Evolutionary conservation across 2,888 invertebrate species (phyloP).

Genomic region (Leptinotarsa haldemani): DNA sequence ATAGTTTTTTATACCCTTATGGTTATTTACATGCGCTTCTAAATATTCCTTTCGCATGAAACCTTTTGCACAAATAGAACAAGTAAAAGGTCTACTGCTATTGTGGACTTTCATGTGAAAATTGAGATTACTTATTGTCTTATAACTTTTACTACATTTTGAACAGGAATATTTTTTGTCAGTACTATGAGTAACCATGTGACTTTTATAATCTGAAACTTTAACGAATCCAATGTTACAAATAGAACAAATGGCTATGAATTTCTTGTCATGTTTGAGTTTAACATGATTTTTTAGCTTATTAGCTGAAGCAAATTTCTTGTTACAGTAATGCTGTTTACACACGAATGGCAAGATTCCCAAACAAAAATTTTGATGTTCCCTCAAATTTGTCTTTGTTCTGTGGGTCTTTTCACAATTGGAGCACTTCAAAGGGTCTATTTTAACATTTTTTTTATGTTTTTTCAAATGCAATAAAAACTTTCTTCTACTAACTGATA

Average conservation of each 20-base stretch:
- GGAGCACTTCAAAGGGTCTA: slow-evolving; percentile 55
- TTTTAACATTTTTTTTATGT: slow-evolving; percentile 48
- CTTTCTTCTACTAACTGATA: slow-evolving; percentile 48
- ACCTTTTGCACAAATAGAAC: slow-evolving; percentile 60
- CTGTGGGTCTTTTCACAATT: slow-evolving; percentile 60
- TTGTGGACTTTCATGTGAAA: slow-evolving; percentile 63
- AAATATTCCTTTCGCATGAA: slow-evolving; percentile 64
- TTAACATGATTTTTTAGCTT: slow-evolving; percentile 62
- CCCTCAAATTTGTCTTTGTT: slow-evolving; percentile 59
- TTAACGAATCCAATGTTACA: slow-evolving; percentile 64
- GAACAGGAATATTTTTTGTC: slow-evolving; percentile 62
- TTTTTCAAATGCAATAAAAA: slow-evolving; percentile 51
- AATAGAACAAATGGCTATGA: slow-evolving; percentile 62
- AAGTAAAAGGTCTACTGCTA: slow-evolving; percentile 58
- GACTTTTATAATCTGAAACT: slow-evolving; percentile 62
- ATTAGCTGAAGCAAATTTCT: slow-evolving; percentile 60
- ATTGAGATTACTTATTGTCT: slow-evolving; percentile 63
- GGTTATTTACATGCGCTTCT: slow-evolving; percentile 62
- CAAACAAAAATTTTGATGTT: slow-evolving; percentile 62
- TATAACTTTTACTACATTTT: slow-evolving; percentile 62
- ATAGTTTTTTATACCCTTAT: slow-evolving; percentile 62
- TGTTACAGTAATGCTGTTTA: slow-evolving; percentile 57
- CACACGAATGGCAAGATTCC: slow-evolving; percentile 60
- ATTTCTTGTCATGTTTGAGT: slow-evolving; percentile 63
- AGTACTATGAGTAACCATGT: slow-evolving; percentile 62